A percentile compares a stretch with the other conserved stretches of the same genome.
phyloP scores from a whole-genome alignment of 2,113 vertebrate genomes.

The Chionis minor region DNA sequence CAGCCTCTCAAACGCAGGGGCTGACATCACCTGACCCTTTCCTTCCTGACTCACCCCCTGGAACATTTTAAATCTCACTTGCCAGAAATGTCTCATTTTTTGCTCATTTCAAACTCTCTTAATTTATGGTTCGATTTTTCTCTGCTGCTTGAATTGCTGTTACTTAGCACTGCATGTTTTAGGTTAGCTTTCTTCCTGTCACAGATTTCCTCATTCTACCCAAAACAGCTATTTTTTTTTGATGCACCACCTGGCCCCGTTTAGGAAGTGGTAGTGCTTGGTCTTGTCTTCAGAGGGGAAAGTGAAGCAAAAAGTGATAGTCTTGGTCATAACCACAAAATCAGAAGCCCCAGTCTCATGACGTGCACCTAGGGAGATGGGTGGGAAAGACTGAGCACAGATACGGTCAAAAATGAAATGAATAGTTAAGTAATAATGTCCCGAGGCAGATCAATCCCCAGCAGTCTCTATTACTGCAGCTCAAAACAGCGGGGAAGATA shows the following conservation, averaged over 20 bases:
- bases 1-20: neutral
- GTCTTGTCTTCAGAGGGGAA: neutral
- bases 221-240: neutral
- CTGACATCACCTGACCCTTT: neutral
- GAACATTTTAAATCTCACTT: neutral
- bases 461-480: neutral
- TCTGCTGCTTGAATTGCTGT: neutral
- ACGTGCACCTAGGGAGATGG: accelerated
- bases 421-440: neutral
- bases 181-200: neutral
- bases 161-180: neutral
- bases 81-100: neutral
- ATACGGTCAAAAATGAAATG: neutral
- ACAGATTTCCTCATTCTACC: neutral
- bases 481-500: neutral
- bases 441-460: neutral
- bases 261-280: neutral
- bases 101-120: neutral
- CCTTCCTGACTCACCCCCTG: neutral
- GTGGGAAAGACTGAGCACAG: neutral
- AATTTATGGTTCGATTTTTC: neutral
- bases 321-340: neutral
- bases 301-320: neutral
- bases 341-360: neutral
- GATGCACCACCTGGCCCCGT: neutral